These are phyloP conservation scores for Climacteris rufus DNA, from an alignment of 2,113 vertebrate species.

Conservation along the genomic window DNA sequence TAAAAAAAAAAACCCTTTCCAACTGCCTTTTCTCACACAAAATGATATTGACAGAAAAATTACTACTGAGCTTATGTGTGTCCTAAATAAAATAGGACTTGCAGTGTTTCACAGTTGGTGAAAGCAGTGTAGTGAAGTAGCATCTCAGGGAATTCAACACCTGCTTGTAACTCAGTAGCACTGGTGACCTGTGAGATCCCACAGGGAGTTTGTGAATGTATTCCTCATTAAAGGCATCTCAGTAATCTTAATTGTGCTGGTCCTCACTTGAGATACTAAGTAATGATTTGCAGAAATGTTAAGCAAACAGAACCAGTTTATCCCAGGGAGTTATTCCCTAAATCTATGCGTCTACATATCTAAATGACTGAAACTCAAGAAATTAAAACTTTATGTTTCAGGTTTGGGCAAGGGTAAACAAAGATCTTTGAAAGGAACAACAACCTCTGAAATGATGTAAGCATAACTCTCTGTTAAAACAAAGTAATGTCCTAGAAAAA, in stretches of 20 bases:
- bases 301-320: neutral
- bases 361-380: neutral
- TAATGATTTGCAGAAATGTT: neutral
- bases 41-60: neutral
- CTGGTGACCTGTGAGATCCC: neutral
- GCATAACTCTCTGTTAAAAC: neutral
- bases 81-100: neutral
- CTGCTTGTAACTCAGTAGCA: neutral
- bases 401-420: neutral
- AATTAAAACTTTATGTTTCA: neutral
- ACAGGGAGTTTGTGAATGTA: neutral
- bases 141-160: neutral
- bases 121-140: fast-evolving
- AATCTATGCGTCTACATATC: neutral
- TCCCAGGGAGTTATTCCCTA: neutral
- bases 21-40: neutral
- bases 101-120: neutral
- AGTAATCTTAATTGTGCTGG: neutral
- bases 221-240: neutral
- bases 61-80: neutral
- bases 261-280: neutral
- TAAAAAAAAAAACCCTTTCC: neutral
- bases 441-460: neutral
- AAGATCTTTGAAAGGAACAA: neutral
- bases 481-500: neutral